Conservation (phyloP, 2,888 invertebrate genomes). For the Achlya flavicornis region DNA sequence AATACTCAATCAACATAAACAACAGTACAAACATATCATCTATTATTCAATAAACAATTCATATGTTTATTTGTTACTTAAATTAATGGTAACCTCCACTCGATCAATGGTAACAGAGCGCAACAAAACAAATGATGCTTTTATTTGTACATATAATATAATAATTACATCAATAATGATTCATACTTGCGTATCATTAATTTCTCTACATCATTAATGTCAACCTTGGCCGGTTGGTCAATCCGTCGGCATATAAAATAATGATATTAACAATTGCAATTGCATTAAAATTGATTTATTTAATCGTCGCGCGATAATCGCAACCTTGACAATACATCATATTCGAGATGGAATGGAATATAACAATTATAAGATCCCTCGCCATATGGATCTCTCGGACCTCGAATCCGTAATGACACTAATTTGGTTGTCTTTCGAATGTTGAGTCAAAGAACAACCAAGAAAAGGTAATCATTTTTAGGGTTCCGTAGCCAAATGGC, state of each 20-base stretch:
- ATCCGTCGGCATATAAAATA: slow-evolving; percentile 16
- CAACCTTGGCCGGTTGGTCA: slow-evolving; percentile 28
- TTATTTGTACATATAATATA: slow-evolving; percentile 35
- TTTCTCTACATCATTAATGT: slow-evolving; percentile 36
- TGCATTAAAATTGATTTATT: not conserved
- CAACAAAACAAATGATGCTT: slow-evolving; percentile 23
- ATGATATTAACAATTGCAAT: slow-evolving; percentile 8
- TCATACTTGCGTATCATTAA: slow-evolving; percentile 46
- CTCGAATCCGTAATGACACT: too few species aligned
- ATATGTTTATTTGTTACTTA: slow-evolving; percentile 7
- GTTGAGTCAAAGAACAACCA: too few species aligned
- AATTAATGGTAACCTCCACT: slow-evolving; percentile 1
- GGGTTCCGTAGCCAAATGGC: too few species aligned
- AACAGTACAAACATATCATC: not conserved
- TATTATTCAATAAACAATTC: slow-evolving; percentile 6
- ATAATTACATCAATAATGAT: slow-evolving; percentile 41
- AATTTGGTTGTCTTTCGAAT: too few species aligned
- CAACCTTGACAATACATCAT: not conserved
- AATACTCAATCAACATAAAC: slow-evolving; percentile 1
- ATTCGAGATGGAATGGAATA: slow-evolving; percentile 5
- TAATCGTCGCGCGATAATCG: not conserved
- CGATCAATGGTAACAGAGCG: not conserved
- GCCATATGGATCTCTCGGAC: not conserved
- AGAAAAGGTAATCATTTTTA: too few species aligned
- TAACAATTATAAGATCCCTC: not conserved